phyloP scores from a whole-genome alignment of 2,113 vertebrate genomes.

The Atherinomorus stipes region DNA sequence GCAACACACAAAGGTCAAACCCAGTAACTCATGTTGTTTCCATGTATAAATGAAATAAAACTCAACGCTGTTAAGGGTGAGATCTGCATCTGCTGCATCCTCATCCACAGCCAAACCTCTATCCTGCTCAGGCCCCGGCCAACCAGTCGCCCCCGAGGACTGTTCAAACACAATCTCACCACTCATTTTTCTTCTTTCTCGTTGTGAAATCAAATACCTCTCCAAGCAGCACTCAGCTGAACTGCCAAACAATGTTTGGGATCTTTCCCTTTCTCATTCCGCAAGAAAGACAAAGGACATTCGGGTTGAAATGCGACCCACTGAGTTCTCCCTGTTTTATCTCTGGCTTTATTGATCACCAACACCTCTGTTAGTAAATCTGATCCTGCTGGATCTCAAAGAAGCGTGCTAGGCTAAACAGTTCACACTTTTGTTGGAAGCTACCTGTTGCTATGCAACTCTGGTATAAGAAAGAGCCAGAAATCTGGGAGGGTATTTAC shows the following conservation, averaged over 20 bases:
- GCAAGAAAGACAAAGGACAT: constrained; percentile 39
- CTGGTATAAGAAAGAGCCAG: constrained; percentile 22
- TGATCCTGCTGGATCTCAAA: constrained; percentile 11
- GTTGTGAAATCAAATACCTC: constrained; percentile 73
- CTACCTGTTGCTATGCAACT: constrained; percentile 27
- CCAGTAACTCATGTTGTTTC: background rate
- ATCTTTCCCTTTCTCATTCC: constrained; percentile 29
- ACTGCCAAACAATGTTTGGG: constrained; percentile 64
- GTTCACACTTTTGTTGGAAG: constrained; percentile 34
- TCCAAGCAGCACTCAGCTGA: constrained; percentile 52
- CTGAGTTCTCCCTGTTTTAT: constrained; percentile 26
- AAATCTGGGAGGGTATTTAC: constrained; percentile 12
- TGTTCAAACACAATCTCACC: constrained; percentile 51
- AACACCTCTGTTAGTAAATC: constrained; percentile 9
- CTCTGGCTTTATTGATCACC: constrained; percentile 20
- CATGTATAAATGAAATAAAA: constrained; percentile 4
- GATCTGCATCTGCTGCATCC: constrained; percentile 13
- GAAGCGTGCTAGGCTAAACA: constrained; percentile 28
- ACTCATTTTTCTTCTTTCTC: constrained; percentile 71
- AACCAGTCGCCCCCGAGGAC: constrained; percentile 40
- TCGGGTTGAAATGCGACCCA: constrained; percentile 30
- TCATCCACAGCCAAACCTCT: constrained; percentile 28
- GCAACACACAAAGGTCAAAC: background rate
- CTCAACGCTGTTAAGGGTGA: constrained; percentile 1
- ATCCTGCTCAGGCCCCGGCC: constrained; percentile 49